Evolutionary conservation across 2,113 vertebrate species (phyloP).

Genomic region (Catharus bicknelli): DNA sequence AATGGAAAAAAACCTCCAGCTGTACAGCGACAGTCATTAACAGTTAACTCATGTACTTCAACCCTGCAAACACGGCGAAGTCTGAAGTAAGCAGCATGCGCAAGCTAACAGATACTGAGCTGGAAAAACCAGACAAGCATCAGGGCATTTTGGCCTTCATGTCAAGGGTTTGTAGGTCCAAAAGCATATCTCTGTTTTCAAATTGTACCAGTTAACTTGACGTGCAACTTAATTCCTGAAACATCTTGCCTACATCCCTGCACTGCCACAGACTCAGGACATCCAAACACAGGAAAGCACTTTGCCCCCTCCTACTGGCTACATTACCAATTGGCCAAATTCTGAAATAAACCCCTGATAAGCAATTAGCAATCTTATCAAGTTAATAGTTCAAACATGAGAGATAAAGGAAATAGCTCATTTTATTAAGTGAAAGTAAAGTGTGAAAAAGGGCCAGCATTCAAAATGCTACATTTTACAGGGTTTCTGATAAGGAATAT

Average conservation of each 20-base stretch:
- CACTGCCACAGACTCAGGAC: rapidly evolving
- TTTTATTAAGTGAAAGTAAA: background rate
- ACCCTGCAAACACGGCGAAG: background rate
- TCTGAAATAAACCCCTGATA: background rate
- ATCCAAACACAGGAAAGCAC: background rate
- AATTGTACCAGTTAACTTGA: background rate
- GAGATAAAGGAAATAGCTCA: background rate
- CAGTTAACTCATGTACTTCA: background rate
- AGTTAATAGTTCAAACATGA: background rate
- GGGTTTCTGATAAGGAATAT: background rate
- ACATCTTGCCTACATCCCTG: rapidly evolving
- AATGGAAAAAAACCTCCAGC: background rate
- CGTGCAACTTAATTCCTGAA: background rate
- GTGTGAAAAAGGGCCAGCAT: background rate
- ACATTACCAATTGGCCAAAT: background rate
- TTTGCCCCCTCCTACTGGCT: background rate
- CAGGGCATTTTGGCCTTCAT: background rate
- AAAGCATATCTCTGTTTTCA: background rate
- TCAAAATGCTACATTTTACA: background rate
- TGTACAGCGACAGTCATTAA: background rate
- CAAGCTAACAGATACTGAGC: rapidly evolving
- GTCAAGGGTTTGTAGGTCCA: background rate
- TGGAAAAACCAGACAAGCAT: background rate
- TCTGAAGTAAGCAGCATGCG: background rate
- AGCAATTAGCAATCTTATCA: background rate